Evolutionary conservation across 2,888 invertebrate species (phyloP), one percentile per base, ranked within the genome.

Genomic region (Bellardia pandia): DNA sequence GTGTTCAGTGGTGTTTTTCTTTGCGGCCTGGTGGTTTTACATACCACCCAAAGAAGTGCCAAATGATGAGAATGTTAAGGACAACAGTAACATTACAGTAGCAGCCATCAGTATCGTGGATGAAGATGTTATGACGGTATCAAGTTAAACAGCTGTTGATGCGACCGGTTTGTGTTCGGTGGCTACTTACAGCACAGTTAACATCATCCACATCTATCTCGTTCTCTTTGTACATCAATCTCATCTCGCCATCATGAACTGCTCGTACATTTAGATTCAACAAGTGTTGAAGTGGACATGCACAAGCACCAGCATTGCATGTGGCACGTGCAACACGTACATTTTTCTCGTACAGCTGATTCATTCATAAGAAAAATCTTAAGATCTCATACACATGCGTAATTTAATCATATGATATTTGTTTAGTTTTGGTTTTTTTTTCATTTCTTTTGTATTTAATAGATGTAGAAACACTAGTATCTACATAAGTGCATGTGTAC

Each of bases 21-120:
- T 96, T 93, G 94, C 96, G 56, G 96, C 97, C 74, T 96, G 96
- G 96, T 95, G 96, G 95, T 95, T 95, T 91, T 97, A 97, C 93
- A 95, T 95, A 75, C 95, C 96, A 30, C 96, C 96, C 0, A 94
- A 94, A 88, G 78, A 89, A 58, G 74, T 77, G 23, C 74, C 77
- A 86, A 88, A 89, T 64, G 85, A 42, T 66, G 85, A 78, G 14
- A 79, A 85, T 86, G 81, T 81, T 75, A 88, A 86, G 69, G 68
- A 53, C 62, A 80, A 77, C 48, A 42, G 37, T 53, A 86, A 77
- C 66, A 85, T 62, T 30, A 81, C 64, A n/a, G 56, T 71, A 16
- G 56, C 79, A 16, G 66, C 66, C 14, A 83, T 83, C 33, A 77
- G 79, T 51, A 78, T 81, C 23, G 82, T 72, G 0, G 83, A 82